Evolutionary conservation across 2,797 vertebrate species (phyloP).

Genomic region (Coregonus ussuriensis): DNA sequence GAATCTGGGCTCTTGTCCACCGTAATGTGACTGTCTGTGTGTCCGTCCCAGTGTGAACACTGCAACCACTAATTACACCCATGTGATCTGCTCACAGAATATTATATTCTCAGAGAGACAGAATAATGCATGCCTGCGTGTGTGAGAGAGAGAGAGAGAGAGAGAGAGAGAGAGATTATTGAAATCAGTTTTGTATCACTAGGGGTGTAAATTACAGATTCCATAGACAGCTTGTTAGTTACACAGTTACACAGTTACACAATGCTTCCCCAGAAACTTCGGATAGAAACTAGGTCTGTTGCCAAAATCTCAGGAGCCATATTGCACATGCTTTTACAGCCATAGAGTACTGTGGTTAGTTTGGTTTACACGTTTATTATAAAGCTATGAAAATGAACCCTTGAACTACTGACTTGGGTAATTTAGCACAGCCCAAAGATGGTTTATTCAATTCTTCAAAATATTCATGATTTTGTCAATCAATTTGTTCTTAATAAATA

Average conservation of each 20-base stretch:
- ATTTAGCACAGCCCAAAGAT: no score
- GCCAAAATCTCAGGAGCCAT: not conserved
- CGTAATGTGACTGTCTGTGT: conserved; percentile 38
- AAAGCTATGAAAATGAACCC: not conserved
- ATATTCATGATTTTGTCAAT: no score
- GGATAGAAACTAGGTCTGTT: not conserved
- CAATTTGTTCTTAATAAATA: no score
- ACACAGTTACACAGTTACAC: conserved; percentile 75
- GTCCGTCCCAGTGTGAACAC: conserved; percentile 9
- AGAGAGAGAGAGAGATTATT: not conserved
- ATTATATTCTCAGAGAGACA: conserved; percentile 20
- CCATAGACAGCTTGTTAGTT: conserved; percentile 78
- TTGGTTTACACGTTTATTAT: not conserved
- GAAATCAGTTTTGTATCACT: conserved; percentile 46
- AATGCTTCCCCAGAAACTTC: conserved; percentile 66
- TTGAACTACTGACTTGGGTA: no score
- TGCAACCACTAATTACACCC: conserved; percentile 38
- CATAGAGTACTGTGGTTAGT: not conserved
- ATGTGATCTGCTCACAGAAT: conserved; percentile 40
- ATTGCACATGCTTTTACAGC: not conserved
- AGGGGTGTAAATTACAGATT: conserved; percentile 68
- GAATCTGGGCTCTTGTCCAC: conserved; percentile 35
- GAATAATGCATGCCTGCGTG: not conserved
- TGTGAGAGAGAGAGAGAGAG: no score
- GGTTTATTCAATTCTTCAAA: no score